These are phyloP conservation scores for Parapsyche elsis DNA, from an alignment of 1,140 invertebrate genomes.

Conservation along the genomic window DNA sequence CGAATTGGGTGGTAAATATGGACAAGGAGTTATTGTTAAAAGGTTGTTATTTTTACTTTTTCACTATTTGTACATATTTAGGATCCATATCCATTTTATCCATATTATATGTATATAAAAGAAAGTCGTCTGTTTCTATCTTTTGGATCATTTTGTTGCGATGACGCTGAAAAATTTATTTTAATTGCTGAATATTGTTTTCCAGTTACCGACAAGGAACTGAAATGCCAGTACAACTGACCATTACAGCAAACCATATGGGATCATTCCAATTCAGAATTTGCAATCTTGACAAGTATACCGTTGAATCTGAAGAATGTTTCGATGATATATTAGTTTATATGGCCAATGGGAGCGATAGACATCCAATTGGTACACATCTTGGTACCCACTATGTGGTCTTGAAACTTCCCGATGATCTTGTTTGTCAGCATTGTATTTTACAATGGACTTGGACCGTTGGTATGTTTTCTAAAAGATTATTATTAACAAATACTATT, in stretches of 20 bases:
- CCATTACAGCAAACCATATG: conserved; percentile 64
- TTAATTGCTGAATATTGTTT: no score
- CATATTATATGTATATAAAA: no score
- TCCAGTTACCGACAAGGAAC: conserved; percentile 57
- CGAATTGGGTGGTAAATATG: conserved; percentile 73
- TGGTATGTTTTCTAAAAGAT: neutral
- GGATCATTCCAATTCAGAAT: conserved; percentile 68
- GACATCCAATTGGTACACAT: conserved; percentile 48
- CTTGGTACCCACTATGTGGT: conserved; percentile 43
- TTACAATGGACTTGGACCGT: conserved; percentile 71
- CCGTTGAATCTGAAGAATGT: conserved; percentile 67
- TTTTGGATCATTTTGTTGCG: no score
- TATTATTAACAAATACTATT: neutral
- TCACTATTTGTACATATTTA: no score
- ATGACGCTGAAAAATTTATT: no score
- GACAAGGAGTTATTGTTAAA: conserved; percentile 67
- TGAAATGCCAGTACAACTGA: conserved; percentile 59
- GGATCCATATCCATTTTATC: no score
- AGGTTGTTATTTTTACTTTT: conserved; percentile 40
- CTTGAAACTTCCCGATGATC: conserved; percentile 61
- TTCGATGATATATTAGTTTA: conserved; percentile 62
- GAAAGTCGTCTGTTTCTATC: no score
- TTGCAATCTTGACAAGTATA: conserved; percentile 60
- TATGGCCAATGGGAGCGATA: conserved; percentile 59
- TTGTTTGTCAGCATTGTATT: conserved; percentile 70